Evolutionary conservation across 2,113 vertebrate genomes (phyloP).

Genomic region (Limanda limanda): DNA sequence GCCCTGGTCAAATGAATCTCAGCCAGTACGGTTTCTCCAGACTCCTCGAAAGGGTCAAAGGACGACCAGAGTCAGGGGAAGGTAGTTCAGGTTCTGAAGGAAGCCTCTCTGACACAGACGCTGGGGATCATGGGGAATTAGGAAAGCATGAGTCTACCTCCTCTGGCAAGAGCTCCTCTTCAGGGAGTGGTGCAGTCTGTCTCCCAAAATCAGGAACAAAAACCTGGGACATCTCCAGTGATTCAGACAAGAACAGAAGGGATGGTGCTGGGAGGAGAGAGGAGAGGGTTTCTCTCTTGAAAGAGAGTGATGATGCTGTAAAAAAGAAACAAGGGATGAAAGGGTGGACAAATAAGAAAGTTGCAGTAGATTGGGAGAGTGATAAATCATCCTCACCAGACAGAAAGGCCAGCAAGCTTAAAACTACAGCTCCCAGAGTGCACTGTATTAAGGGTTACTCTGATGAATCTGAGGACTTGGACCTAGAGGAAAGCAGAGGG

Average conservation of each 20-base stretch:
- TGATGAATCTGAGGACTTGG: conserved; percentile 91
- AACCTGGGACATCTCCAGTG: conserved; percentile 58
- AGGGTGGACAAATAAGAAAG: conserved; percentile 43
- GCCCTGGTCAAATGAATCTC: conserved; percentile 80
- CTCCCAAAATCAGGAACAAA: conserved; percentile 20
- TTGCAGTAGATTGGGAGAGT: conserved; percentile 18
- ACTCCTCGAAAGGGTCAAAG: conserved; percentile 80
- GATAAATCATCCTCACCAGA: conserved; percentile 49
- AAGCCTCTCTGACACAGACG: conserved; percentile 53
- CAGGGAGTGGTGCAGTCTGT: background rate
- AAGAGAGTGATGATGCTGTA: conserved; percentile 63
- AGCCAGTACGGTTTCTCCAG: conserved; percentile 88
- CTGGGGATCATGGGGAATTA: conserved; percentile 14
- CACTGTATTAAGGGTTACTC: conserved; percentile 58
- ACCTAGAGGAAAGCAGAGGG: conserved; percentile 31
- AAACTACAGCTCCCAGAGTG: conserved; percentile 7
- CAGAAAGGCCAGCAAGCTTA: conserved; percentile 15
- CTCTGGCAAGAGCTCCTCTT: conserved; percentile 26
- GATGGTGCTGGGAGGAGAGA: conserved; percentile 48
- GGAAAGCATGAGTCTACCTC: conserved; percentile 13
- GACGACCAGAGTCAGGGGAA: conserved; percentile 42
- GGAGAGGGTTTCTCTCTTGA: conserved; percentile 59
- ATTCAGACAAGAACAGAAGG: conserved; percentile 58
- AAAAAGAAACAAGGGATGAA: conserved; percentile 62
- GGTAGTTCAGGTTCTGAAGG: conserved; percentile 34